A percentile compares a stretch with the other conserved stretches of the same genome.
phyloP scores from a whole-genome alignment of 2,797 vertebrate species.

The Tiaroga cobitis region DNA sequence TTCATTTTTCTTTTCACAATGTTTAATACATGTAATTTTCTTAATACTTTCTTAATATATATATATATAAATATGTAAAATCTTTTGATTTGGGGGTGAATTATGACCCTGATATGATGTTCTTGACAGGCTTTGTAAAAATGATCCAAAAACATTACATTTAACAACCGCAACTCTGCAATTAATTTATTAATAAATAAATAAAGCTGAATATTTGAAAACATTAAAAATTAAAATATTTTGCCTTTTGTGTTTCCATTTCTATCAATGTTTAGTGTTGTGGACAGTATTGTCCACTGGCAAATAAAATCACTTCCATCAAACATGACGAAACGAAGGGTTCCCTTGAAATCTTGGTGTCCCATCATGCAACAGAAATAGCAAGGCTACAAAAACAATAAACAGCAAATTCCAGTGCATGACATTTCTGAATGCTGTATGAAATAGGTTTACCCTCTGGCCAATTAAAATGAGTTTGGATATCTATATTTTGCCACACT shows the following conservation, averaged over 20 bases:
- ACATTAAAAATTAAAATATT: not conserved
- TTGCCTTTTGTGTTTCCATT: not conserved
- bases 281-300: not conserved
- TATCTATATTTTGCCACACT: slow-evolving; percentile 47
- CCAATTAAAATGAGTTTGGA: slow-evolving; percentile 34
- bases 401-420: slow-evolving; percentile 42
- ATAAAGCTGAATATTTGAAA: not conserved
- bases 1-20: not conserved
- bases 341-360: slow-evolving; percentile 30
- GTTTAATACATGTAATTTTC: not conserved
- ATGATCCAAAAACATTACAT: not conserved
- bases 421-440: slow-evolving; percentile 26
- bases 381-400: slow-evolving; percentile 46
- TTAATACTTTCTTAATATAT: not conserved
- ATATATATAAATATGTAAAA: too few species aligned
- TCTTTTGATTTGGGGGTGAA: not conserved
- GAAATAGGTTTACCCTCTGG: slow-evolving; percentile 8
- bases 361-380: slow-evolving; percentile 53
- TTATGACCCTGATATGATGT: not conserved
- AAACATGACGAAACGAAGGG: slow-evolving; percentile 56
- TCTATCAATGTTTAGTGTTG: not conserved
- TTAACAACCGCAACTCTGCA: not conserved
- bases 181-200: not conserved
- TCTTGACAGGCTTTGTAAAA: not conserved
- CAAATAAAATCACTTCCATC: not conserved